Base-by-base conservation (phyloP, 2,888 invertebrate genomes). In the Neoitamus cyanurus region DNA sequence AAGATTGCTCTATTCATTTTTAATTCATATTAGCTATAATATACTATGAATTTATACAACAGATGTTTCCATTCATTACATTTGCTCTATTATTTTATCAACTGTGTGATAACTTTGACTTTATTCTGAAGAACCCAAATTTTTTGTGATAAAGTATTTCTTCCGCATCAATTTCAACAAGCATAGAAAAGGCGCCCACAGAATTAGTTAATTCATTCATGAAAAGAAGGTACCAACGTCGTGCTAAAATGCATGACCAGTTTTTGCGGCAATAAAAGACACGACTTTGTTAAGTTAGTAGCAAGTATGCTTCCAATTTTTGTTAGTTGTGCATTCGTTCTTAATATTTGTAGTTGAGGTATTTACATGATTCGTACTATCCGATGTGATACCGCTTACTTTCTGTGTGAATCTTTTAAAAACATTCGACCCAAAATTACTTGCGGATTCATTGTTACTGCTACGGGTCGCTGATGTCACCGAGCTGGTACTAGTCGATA, bases 361-460 rank as follows among this genome's bases (percentile, higher is more conserved):
- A 84, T 85, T 87, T 85, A 86, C 86, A 87, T 86, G 85, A 83
- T 86, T 83, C 80, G 86, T 69, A 86, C 85, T 77, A 5, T 84
- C 85, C 34, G 86, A 70, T 85, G 85, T 85, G 86, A 88, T 87
- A 75, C 88, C 88, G 87, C 88, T 88, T 88, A 91, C 88, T 87
- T 90, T 90, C 86, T 90, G 89, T 72, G 91, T 89, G 86, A 91
- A 91, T 86, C 90, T 89, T 87, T 90, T 91, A 83, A 91, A 91
- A 85, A 91, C 90, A 87, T 91, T 91, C 86, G 90, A 88, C 86
- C 90, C 89, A 84, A 87, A 85, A 84, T 28, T 85, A 48, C 68
- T 85, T n/a, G 48, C 69, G 36, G 75, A 48, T 69, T 46, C 46
- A 73, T 83, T 85, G 83, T 83, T 83, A 83, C 69, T 85, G 83